Evolutionary conservation across 2,888 invertebrate species (phyloP), one percentile per base, ranked within the genome.

Genomic region (Mimas tiliae): DNA sequence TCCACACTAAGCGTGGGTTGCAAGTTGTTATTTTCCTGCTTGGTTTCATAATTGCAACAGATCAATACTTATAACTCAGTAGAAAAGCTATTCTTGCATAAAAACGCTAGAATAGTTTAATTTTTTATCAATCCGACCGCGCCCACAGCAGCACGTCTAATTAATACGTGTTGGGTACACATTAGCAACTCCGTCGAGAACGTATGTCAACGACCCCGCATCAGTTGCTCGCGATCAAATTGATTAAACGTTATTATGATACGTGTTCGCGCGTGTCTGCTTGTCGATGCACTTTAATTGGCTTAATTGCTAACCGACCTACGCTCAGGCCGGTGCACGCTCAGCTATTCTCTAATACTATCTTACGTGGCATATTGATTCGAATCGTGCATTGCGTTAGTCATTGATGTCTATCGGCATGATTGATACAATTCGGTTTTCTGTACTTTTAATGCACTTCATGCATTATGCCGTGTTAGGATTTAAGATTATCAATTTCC

Each of bases 161-260:
- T 53, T 33, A 45, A 45, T 53, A 51, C 55, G 47, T 21, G 45
- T 45, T 21, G 65, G 14, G 34, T 50, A 50, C 47, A 55, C 42
- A 47, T 21, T 62, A 42, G 33, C 48, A 27, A 34, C 62, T 38
- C 8, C 19, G 74, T 73, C 70, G 70, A 74, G 73, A 70, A 72
- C 68, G 74, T 66, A 76, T 79, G 86, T 80, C 82, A 83, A 81
- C 81, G 90, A 90, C 88, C 91, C 72, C 72, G 65, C 78, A 77
- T 80, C 78, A 83, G 83, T 82, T 80, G 81, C 81, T 79, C 80
- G 82, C 81, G 86, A 89, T 85, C 87, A 84, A 89, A 88, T 89
- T 89, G 89, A 91, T 90, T 87, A 86, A 86, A 80, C 79, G 85
- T 85, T 89, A 87, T 88, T 87, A 87, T 85, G 85, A 87, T 88